Base-by-base conservation (phyloP, 2,888 invertebrate species). In the Ophion costatus region DNA sequence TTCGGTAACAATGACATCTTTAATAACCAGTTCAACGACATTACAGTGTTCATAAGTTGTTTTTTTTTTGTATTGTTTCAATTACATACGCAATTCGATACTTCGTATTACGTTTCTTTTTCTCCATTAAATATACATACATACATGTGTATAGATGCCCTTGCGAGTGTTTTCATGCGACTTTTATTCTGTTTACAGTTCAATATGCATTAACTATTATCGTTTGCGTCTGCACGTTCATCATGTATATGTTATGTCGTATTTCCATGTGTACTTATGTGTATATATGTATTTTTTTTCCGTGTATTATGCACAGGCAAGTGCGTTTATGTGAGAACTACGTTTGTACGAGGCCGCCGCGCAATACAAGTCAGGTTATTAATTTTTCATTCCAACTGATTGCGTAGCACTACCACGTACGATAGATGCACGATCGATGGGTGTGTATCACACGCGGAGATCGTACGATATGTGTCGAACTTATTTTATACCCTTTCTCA, bases 1-100 rank as follows among this genome's bases (percentile, higher is more conserved):
- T 93, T 93, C 91, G 91, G 92, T 93, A 93, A 93, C 93, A 93
- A 93, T 93, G 93, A 93, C 92, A 92, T 93, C 90, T 93, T 93
- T 93, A 93, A 93, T 93, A 93, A 93, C 91, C 91, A 91, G 90
- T 93, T 93, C 91, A 93, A 93, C 93, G 93, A 93, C 87, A 82
- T 88, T 88, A 88, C 87, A 88, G 83, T 88, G 87, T 88, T 85
- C 84, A 87, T 85, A 82, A 76, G 82, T 80, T 84, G n/a, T n/a
- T n/a, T 76, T 82, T 82, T 59, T 63, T 78, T 82, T 64, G 61
- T 77, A 77, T 89, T 87, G 83, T 88, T 88, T 89, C 89, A 90
- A 89, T 91, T 91, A 90, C 90, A 91, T 90, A 89, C 89, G 88
- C 89, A 88, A 89, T 90, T 91, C 90, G 88, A 89, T 91, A 91